Conservation (phyloP, 2,797 vertebrate genomes). For the Rhinatrema bivittatum region DNA sequence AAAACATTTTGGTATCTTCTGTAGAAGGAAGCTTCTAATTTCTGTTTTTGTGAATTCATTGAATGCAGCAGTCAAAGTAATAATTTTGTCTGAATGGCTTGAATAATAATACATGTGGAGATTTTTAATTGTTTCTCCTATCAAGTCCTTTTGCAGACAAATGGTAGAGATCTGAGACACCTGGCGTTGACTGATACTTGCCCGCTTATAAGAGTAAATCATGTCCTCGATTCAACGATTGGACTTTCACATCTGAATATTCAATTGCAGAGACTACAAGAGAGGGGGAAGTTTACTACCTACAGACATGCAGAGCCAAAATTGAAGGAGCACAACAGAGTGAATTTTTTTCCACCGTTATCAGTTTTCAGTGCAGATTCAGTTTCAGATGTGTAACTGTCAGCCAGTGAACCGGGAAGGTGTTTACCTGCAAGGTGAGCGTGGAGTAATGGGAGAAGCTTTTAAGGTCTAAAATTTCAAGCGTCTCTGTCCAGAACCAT, state of each 20-base stretch:
- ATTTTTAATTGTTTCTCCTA: background rate
- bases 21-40: too few species aligned
- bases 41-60: too few species aligned
- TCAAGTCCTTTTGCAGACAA: constrained; percentile 5
- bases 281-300: constrained; percentile 14
- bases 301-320: constrained; percentile 22
- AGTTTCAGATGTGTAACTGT: constrained; percentile 39
- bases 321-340: constrained; percentile 29
- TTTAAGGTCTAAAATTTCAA: constrained; percentile 59
- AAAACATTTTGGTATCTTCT: too few species aligned
- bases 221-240: constrained; percentile 1
- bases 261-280: constrained; percentile 12
- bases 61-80: background rate
- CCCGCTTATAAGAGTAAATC: constrained; percentile 26
- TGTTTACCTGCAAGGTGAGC: constrained; percentile 61
- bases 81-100: background rate
- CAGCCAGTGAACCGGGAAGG: constrained; percentile 40
- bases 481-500: constrained; percentile 32
- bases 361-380: constrained; percentile 42
- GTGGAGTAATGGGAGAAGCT: constrained; percentile 49
- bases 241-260: constrained; percentile 25
- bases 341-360: constrained; percentile 40
- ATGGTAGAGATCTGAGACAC: constrained; percentile 6
- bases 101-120: background rate
- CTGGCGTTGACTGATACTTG: constrained; percentile 15